Percentiles rank a stretch among this genome's conserved stretches.
These are phyloP conservation scores for Chironomus striatipennis DNA, from an alignment of 1,140 invertebrate genomes.

Conservation along the genomic window DNA sequence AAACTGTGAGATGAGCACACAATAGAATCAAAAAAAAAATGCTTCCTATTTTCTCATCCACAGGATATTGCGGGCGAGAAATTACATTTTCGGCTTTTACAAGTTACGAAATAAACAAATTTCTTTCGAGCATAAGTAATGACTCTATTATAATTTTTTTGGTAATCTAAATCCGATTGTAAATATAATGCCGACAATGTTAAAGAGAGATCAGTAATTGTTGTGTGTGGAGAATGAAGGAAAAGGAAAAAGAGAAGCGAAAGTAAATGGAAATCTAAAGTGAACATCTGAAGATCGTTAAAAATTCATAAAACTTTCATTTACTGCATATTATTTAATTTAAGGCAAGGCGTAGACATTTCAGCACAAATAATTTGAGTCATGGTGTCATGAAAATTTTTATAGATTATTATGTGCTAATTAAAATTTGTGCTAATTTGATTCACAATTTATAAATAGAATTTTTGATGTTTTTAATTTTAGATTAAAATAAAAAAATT, in stretches of 20 bases:
- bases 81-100: neutral
- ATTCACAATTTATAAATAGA: too few relatives aligned
- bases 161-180: slow-evolving; percentile 8
- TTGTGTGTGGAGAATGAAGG: neutral
- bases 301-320: slow-evolving; percentile 6
- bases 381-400: too few relatives aligned
- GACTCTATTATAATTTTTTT: neutral
- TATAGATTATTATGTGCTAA: neutral
- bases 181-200: neutral
- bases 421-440: neutral
- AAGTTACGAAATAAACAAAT: too few relatives aligned
- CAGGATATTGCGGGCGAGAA: neutral
- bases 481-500: too few relatives aligned
- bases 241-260: neutral
- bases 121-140: neutral
- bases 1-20: neutral
- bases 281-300: neutral
- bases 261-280: slow-evolving; percentile 1
- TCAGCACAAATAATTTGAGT: too few relatives aligned
- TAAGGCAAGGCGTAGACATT: too few relatives aligned
- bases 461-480: too few relatives aligned
- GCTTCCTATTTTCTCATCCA: too few relatives aligned
- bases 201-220: too few relatives aligned
- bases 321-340: too few relatives aligned
- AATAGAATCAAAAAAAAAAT: too few relatives aligned